Evolutionary conservation across 2,888 invertebrate species (phyloP).

Genomic region (Parnassius mnemosyne): DNA sequence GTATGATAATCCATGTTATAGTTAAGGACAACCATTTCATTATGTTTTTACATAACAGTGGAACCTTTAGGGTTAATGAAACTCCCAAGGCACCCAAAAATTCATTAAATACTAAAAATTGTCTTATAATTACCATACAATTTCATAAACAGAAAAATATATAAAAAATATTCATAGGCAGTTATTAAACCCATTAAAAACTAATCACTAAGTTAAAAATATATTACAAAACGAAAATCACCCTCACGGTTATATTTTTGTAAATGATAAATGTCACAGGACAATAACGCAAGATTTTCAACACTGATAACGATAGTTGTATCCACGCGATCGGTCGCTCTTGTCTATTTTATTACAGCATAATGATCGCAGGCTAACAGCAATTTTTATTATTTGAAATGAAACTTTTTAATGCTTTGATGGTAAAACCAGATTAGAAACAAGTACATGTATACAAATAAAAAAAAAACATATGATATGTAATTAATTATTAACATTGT

Average conservation of each 20-base stretch:
- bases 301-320: constrained; percentile 36
- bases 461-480: background rate
- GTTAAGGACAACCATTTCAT: too few species aligned
- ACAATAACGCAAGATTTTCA: constrained; percentile 37
- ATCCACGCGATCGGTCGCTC: constrained; percentile 41
- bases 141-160: too few species aligned
- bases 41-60: too few species aligned
- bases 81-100: too few species aligned
- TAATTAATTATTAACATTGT: background rate
- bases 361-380: background rate
- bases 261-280: constrained; percentile 36
- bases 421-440: background rate
- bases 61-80: too few species aligned
- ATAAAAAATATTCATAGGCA: too few species aligned
- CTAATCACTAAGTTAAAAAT: too few species aligned
- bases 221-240: too few species aligned
- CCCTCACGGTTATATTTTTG: constrained; percentile 4
- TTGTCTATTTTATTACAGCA: constrained; percentile 33
- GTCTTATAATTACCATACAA: too few species aligned
- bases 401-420: constrained; percentile 1
- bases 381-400: background rate
- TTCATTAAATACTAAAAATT: too few species aligned
- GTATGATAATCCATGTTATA: too few species aligned
- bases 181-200: too few species aligned
- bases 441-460: background rate